Conservation (phyloP, 23 tunicate species). For the Botrylloides violaceus region DNA sequence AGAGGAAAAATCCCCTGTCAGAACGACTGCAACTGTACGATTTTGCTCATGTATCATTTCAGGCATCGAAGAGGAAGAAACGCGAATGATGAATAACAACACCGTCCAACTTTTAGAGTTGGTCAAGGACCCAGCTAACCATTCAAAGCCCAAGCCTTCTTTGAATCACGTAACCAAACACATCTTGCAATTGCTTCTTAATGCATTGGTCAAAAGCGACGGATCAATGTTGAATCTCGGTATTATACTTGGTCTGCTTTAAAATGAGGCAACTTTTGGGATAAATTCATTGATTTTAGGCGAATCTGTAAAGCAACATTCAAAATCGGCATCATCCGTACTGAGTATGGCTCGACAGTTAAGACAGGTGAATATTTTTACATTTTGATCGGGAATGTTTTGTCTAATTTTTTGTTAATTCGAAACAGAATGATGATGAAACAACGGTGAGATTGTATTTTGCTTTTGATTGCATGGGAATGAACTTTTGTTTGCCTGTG, state of each 20-base stretch:
- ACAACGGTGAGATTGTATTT: neutral
- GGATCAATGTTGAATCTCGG: neutral
- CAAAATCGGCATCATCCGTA: constrained; percentile 26
- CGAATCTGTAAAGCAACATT: neutral
- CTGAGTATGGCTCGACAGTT: constrained; percentile 14
- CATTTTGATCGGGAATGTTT: neutral
- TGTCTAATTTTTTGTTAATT: neutral
- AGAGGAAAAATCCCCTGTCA: no score
- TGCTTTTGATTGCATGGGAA: neutral
- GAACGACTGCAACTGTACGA: no score
- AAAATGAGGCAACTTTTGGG: neutral
- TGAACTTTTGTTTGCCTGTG: neutral
- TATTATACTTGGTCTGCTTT: neutral
- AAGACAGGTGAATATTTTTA: neutral
- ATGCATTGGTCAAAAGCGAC: neutral
- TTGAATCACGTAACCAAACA: constrained; percentile 8
- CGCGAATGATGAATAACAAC: constrained; percentile 32
- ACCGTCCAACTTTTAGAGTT: constrained; percentile 44
- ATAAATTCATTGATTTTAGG: neutral
- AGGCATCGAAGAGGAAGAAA: constrained; percentile 67
- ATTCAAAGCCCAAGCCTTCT: neutral
- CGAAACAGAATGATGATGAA: neutral
- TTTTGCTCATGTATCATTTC: no score
- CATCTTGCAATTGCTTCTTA: constrained; percentile 8
- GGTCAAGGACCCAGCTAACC: constrained; percentile 5